Base-by-base conservation (phyloP, 2,797 vertebrate species). In the Linurgus olivaceus region DNA sequence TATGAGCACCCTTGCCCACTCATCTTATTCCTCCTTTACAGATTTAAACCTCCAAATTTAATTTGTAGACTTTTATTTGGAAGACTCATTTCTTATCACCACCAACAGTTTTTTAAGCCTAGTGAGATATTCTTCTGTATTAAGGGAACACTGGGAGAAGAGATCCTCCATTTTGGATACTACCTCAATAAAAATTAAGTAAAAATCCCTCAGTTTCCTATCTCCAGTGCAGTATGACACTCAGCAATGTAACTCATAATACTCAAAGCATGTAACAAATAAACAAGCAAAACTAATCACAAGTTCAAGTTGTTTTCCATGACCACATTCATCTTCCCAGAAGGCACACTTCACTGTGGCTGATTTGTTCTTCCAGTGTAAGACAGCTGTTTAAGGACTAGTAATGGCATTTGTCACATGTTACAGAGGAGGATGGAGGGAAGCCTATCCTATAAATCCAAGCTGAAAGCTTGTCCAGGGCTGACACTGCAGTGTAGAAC, bases 361-460 rank as follows among this genome's bases (percentile, higher is more conserved):
- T 62, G 84, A 89, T 96, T 70, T 55, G 28, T 62, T 87, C 81
- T 72, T 94, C 59, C 38, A 2, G 8, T 20, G 24, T 76, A 77
- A 80, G 86, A 93, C 68, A 72, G 63, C 42, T 65, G 31, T 63
- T 90, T 68, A 86, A 95, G 79, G 73, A 58, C 58, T 29, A 78
- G 71, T 26, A 91, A 76, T 47, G 66, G 58, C 40, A 66, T 90
- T 90, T 94, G 58, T 86, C 68, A 88, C 33, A 24, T 83, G 54
- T 74, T 86, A 74, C 9, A 23, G 40, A 0, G 0, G 31, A 57
- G 76, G 40, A 81, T 20, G 31, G 62, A 88, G 17, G 73, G 44
- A 93, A 86, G 51, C 73, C 77, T 42, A 85, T 21, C 48, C 51
- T 51, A 72, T 65, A 96, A 94, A 95, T 80, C 35, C 75, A 87